Base-by-base conservation (phyloP, 92 coral and sea anemone species). In the Phymanthus crucifer region DNA sequence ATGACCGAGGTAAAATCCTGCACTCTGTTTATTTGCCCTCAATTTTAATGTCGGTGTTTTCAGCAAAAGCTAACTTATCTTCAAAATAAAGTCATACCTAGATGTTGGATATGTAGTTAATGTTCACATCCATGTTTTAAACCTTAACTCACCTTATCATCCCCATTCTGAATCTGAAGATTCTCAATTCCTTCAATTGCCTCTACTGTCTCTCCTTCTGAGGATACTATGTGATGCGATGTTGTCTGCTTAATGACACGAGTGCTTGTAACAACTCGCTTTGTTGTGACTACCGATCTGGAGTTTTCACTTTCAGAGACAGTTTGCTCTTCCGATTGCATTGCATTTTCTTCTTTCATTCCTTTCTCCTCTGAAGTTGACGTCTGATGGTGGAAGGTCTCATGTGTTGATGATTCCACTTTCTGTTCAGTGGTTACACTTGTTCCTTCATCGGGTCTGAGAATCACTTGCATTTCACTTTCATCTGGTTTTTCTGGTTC, bases 221-320 rank as follows among this genome's bases (percentile, higher is more conserved):
- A 87, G 40, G 86, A 43, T 58, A 92, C 88, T 52, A 92, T 72
- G 33, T 73, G 94, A 45, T 91, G 90, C 24, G 92, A 81, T 35
- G 94, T 61, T n/a, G 89, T 87, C 29, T 90, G 89, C 47, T 76
- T 90, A 26, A 92, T 89, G 54, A 92, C 90, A 16, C 94, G 92
- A 1, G 93, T 84, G 75, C 89, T 89, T 4, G 92, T 90, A 65
- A 88, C 86, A 21, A 87, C 56, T 46, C 88, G 75, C 43, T 82
- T 82, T 46, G 86, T 82, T 18, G 86, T 82, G 26, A 82, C 48
- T 2, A 74, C 77, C 17, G 97, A 84, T 18, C 89, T 75, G 23
- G 89, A 71, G 19, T 79, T 85, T 52, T 90, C 85, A 19, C 85
- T 46, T 2, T 84, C 61, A 14, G 88, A 84, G 0, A 89, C 74